Evolutionary conservation across 2,888 invertebrate genomes (phyloP).

Genomic region (Pachydiplax longipennis): DNA sequence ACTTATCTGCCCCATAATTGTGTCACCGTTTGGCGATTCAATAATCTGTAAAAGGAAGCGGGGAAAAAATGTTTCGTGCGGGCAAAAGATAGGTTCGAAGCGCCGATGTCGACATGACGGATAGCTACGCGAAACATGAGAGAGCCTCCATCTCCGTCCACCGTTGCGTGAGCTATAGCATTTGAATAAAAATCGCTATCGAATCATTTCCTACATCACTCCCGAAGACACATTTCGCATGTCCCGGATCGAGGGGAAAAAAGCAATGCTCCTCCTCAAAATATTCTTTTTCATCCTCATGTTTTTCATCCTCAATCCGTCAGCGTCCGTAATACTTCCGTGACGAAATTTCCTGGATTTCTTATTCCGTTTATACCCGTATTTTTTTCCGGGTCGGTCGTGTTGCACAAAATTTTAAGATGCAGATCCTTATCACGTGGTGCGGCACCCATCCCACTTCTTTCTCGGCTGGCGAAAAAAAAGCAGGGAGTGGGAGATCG

Average conservation of each 20-base stretch:
- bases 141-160: not conserved
- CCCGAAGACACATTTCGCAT: conserved; percentile 21
- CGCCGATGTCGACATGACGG: not conserved
- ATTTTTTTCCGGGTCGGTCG: conserved; percentile 17
- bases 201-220: conserved; percentile 14
- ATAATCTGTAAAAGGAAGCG: not conserved
- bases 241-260: not conserved
- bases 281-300: not conserved
- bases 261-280: too few relatives aligned
- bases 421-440: conserved; percentile 32
- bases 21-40: not conserved
- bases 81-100: not conserved
- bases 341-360: conserved; percentile 24
- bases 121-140: not conserved
- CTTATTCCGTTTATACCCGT: conserved; percentile 21
- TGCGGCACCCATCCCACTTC: not conserved
- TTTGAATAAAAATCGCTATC: not conserved
- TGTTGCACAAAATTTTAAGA: conserved; percentile 38
- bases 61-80: not conserved
- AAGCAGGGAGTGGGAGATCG: not conserved
- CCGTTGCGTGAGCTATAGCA: conserved; percentile 1
- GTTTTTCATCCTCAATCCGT: not conserved
- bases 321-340: conserved; percentile 1
- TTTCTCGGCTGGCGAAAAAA: not conserved
- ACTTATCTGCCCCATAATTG: not conserved